Evolutionary conservation across 2,888 invertebrate species (phyloP), one percentile per base, ranked within the genome.

Genomic region (Yponomeuta evonymella): DNA sequence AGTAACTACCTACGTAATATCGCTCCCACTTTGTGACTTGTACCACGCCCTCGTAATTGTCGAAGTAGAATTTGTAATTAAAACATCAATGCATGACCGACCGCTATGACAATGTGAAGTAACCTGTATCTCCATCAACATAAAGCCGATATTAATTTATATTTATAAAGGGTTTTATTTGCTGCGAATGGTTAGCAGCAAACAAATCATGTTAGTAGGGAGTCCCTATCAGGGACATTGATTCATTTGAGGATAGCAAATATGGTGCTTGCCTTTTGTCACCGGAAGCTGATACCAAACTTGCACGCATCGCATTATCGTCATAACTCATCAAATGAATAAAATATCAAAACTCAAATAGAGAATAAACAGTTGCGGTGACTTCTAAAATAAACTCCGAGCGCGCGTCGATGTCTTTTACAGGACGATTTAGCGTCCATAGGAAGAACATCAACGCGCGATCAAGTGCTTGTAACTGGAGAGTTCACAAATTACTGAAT

Each of bases 1-100:
- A 51, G 51, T 10, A 10, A 58, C 43, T n/a, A 4, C 2, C 23
- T 23, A 23, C 23, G n/a, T n/a, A n/a, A n/a, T n/a, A n/a, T 43
- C 70, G 65, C 67, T 51, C 12, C 33, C 11, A 76, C 76, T 15
- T 77, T 70, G 0, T 3, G 73, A 77, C 69, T 77, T 70, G 66
- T 66, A 69, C 83, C 82, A 72, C 73, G 73, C 75, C 72, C 70
- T 71, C 74, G 72, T 74, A 74, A 77, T 77, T 80, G 77, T 79
- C 80, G 76, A 81, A 74, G 75, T 75, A 79, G 87, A 84, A 88
- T 89, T 8, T 79, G 85, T 90, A 90, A 90, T 90, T 89, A 89
- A 90, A 88, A 85, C 82, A 86, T 90, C 89, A 88, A 87, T 58
- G 88, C 86, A 86, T 81, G 83, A 85, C 82, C 64, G 70, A 48